Conservation (phyloP, 2,113 vertebrate genomes). For the Columba janthina region DNA sequence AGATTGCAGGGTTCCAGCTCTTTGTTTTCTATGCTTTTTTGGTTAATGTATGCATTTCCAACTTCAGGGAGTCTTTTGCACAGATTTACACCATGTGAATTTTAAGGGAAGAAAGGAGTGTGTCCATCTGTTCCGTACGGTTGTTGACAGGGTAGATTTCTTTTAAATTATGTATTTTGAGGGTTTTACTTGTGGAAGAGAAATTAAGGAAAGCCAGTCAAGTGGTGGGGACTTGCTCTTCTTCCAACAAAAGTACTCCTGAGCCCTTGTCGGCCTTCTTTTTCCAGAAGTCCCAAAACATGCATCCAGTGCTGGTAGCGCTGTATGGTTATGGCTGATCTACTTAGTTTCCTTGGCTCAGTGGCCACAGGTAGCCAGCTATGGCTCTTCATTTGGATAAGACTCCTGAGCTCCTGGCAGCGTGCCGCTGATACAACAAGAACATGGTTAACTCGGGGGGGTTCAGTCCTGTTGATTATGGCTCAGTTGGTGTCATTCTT, state of each 20-base stretch:
- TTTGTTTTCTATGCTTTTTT: not conserved
- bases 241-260: not conserved
- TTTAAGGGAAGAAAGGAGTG: not conserved
- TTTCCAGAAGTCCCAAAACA: not conserved
- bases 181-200: not conserved
- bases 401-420: not conserved
- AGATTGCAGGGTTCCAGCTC: not conserved
- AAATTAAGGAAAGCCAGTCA: not conserved
- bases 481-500: not conserved
- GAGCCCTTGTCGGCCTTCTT: accelerated
- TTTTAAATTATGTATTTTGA: not conserved
- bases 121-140: not conserved
- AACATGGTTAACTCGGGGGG: not conserved
- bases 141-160: not conserved
- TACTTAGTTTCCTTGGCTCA: not conserved
- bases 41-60: not conserved
- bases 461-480: not conserved
- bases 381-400: not conserved
- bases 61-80: not conserved
- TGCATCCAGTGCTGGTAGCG: not conserved
- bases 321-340: not conserved
- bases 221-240: not conserved
- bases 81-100: not conserved
- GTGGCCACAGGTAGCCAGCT: not conserved
- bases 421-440: not conserved